Conservation (phyloP, 2,797 vertebrate species). For the Ataeniobius toweri region DNA sequence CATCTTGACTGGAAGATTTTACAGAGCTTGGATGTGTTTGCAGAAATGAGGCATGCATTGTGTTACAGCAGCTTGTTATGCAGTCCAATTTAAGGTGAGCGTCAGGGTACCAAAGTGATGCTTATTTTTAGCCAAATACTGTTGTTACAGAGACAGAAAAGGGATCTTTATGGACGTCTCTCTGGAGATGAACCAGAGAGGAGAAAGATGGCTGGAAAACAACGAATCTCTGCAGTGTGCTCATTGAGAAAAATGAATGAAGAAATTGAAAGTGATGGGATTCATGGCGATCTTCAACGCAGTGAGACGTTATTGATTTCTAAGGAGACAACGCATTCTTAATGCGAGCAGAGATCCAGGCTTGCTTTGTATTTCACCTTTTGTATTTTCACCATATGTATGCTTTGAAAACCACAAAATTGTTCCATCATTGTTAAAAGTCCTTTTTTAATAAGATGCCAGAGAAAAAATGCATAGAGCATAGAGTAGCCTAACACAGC, state of each 20-base stretch:
- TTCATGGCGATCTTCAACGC: conserved; percentile 61
- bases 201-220: conserved; percentile 38
- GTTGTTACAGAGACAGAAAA: conserved; percentile 28
- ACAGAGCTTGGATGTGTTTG: conserved; percentile 6
- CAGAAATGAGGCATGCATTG: conserved; percentile 19
- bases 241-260: conserved; percentile 64
- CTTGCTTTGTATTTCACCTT: conserved; percentile 30
- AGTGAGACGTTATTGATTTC: conserved; percentile 75
- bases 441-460: background rate
- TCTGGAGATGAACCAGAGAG: conserved; percentile 28
- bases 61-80: conserved; percentile 23
- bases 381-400: too few relatives aligned
- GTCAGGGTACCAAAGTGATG: background rate
- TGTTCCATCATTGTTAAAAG: background rate
- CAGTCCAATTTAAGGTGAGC: conserved; percentile 15
- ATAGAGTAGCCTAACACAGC: background rate
- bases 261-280: conserved; percentile 68
- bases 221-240: conserved; percentile 43
- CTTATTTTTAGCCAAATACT: conserved; percentile 33
- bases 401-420: background rate
- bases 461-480: background rate
- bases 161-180: conserved; percentile 48
- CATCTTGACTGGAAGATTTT: conserved; percentile 15
- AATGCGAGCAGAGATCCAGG: conserved; percentile 54
- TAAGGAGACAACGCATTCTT: conserved; percentile 63